phyloP scores from a whole-genome alignment of 2,888 invertebrate species.

The Lingula anatina region DNA sequence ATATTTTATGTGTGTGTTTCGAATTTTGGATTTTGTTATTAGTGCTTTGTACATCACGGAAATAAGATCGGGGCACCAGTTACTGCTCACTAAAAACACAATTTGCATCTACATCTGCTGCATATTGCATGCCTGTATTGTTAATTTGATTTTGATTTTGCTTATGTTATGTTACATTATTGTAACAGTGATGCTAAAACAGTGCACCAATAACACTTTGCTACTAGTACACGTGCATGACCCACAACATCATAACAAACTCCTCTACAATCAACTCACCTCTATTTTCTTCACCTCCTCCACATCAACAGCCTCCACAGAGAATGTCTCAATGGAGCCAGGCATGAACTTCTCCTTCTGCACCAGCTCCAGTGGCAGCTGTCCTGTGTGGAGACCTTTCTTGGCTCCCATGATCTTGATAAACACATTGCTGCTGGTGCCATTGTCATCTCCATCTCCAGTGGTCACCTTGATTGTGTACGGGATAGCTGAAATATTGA shows the following conservation, averaged over 20 bases:
- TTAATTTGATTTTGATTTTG: not conserved
- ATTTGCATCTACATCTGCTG: not conserved
- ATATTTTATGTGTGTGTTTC: too few species aligned
- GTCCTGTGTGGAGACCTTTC: slow-evolving; percentile 35
- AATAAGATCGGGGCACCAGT: too few species aligned
- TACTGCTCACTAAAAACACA: too few species aligned
- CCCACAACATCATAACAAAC: too few species aligned
- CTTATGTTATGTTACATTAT: too few species aligned
- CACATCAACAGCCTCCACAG: slow-evolving; percentile 47
- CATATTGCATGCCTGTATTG: not conserved
- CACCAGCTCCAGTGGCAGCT: slow-evolving; percentile 38
- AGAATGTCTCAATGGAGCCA: slow-evolving; percentile 47
- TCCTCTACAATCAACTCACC: too few species aligned
- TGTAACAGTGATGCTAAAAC: too few species aligned
- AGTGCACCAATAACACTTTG: too few species aligned
- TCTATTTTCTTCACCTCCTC: slow-evolving; percentile 46
- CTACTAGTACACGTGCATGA: too few species aligned
- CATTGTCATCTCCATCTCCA: slow-evolving; percentile 45
- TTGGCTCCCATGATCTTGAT: slow-evolving; percentile 37
- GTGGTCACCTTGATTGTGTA: slow-evolving; percentile 48
- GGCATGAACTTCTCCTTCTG: slow-evolving; percentile 42
- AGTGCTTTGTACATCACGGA: too few species aligned
- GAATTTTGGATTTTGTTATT: too few species aligned
- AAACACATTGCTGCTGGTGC: slow-evolving; percentile 48
- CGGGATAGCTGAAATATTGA: slow-evolving; percentile 37